Evolutionary conservation across 1,140 invertebrate genomes (phyloP).

Genomic region (Centruroides sculpturatus): DNA sequence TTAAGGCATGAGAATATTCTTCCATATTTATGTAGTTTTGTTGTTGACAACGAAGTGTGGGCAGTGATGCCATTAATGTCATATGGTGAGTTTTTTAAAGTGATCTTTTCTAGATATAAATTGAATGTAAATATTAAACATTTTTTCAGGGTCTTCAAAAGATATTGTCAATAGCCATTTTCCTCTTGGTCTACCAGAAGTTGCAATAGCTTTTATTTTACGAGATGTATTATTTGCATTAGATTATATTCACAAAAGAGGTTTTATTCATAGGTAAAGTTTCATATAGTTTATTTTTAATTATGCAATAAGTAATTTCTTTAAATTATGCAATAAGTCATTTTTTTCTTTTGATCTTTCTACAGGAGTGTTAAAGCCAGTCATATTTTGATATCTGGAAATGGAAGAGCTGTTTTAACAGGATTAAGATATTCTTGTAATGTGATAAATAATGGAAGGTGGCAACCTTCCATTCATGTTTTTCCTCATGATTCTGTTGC

Average conservation of each 20-base stretch:
- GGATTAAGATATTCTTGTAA: slow-evolving; percentile 61
- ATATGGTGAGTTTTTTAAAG: slow-evolving; percentile 33
- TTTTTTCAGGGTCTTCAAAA: slow-evolving; percentile 46
- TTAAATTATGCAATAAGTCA: background rate
- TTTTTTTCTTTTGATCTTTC: slow-evolving; percentile 18
- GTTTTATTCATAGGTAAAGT: slow-evolving; percentile 57
- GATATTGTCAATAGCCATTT: slow-evolving; percentile 63
- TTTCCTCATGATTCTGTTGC: slow-evolving; percentile 51
- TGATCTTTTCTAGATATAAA: background rate
- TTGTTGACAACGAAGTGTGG: slow-evolving; percentile 54
- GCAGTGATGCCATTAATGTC: slow-evolving; percentile 62
- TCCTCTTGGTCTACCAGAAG: slow-evolving; percentile 59
- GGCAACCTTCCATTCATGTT: slow-evolving; percentile 49
- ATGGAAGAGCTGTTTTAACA: slow-evolving; percentile 51
- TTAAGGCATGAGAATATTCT: slow-evolving; percentile 64
- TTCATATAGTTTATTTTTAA: background rate
- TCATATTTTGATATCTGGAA: slow-evolving; percentile 59
- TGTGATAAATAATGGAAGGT: slow-evolving; percentile 50
- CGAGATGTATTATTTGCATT: slow-evolving; percentile 60
- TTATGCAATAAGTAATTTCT: background rate
- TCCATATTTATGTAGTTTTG: slow-evolving; percentile 53
- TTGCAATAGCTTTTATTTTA: slow-evolving; percentile 60
- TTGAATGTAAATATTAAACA: background rate
- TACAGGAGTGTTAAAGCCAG: slow-evolving; percentile 59
- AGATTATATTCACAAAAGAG: slow-evolving; percentile 66